phyloP scores from a whole-genome alignment of 2,888 invertebrate genomes.

The Temnothorax unifasciatus region DNA sequence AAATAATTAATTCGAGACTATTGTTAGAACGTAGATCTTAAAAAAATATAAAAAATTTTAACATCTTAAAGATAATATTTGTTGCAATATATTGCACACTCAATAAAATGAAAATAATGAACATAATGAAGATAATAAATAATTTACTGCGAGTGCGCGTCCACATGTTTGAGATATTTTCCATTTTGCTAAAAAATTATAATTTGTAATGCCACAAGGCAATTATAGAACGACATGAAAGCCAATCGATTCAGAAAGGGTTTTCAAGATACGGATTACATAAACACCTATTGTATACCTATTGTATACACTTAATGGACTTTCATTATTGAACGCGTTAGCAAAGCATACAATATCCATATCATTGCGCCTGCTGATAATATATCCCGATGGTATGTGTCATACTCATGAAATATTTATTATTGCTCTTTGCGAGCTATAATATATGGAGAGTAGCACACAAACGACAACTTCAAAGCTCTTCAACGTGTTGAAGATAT shows the following conservation, averaged over 20 bases:
- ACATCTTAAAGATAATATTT: conserved; percentile 2
- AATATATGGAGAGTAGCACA: background rate
- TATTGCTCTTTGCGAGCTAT: conserved; percentile 24
- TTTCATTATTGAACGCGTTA: conserved; percentile 34
- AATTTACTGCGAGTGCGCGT: background rate
- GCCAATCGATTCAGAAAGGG: conserved; percentile 6
- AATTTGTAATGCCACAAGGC: background rate
- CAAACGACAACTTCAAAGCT: conserved; percentile 9
- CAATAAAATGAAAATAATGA: background rate
- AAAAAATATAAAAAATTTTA: background rate
- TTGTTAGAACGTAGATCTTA: background rate
- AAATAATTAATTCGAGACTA: background rate
- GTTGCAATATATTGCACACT: background rate
- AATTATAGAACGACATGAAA: conserved; percentile 30
- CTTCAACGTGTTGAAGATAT: background rate
- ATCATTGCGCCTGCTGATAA: conserved; percentile 29
- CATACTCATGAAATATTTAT: conserved; percentile 36
- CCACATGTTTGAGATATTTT: conserved; percentile 18
- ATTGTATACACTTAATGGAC: conserved; percentile 31
- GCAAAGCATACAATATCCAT: conserved; percentile 27
- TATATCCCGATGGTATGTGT: conserved; percentile 10
- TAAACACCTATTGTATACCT: conserved; percentile 9
- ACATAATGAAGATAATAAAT: background rate
- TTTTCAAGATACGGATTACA: conserved; percentile 45
- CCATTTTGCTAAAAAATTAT: conserved; percentile 18